Evolutionary conservation across 2,113 vertebrate genomes (phyloP).

Genomic region (Vireo altiloquus): DNA sequence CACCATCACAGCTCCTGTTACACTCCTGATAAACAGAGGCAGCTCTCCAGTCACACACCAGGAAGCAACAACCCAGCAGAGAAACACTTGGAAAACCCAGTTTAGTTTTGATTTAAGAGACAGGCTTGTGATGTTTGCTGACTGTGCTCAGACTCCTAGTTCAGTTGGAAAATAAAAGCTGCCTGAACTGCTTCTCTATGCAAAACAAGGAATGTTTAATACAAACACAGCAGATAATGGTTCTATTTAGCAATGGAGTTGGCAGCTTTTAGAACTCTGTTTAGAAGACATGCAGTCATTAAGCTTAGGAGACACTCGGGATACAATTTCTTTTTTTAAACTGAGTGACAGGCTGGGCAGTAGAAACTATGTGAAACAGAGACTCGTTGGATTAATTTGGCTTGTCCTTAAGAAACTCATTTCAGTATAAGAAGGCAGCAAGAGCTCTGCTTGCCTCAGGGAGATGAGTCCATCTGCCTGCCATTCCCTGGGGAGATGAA

Average conservation of each 20-base stretch:
- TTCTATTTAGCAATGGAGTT: background rate
- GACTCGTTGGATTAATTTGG: background rate
- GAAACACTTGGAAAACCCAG: background rate
- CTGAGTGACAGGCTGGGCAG: background rate
- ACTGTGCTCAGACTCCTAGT: background rate
- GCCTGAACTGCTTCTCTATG: background rate
- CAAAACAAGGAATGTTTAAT: background rate
- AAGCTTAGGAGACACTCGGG: background rate
- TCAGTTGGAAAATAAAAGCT: background rate
- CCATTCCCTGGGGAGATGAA: fast-evolving
- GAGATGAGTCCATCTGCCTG: background rate
- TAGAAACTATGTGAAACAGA: background rate
- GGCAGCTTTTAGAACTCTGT: background rate
- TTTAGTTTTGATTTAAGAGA: background rate
- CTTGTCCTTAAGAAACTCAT: background rate
- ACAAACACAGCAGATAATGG: background rate
- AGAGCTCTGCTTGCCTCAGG: background rate
- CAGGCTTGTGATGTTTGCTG: background rate
- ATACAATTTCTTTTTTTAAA: background rate
- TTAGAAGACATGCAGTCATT: background rate
- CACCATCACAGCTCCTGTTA: background rate
- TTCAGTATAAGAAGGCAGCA: background rate
- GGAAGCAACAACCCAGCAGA: background rate
- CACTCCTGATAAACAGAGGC: background rate
- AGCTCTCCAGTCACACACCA: background rate